phyloP scores from a whole-genome alignment of 1,140 invertebrate genomes.

The Sminthurinus signatus region DNA sequence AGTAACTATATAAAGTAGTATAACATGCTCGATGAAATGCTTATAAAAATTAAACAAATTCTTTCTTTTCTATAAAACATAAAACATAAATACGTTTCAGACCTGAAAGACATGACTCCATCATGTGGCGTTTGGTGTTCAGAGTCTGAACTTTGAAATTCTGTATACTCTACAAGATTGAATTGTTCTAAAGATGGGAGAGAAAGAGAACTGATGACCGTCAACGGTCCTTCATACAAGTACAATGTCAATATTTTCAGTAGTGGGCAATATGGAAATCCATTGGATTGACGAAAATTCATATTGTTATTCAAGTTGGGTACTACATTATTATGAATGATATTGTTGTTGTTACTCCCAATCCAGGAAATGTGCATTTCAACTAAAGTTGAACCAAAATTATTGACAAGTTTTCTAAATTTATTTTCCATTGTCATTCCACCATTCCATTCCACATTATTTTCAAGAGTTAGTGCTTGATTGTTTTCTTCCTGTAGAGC shows the following conservation, averaged over 20 bases:
- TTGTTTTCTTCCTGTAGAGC: neutral
- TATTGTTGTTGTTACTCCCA: neutral
- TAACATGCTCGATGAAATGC: too few relatives aligned
- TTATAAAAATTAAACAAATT: too few relatives aligned
- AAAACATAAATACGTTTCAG: too few relatives aligned
- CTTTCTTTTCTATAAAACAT: too few relatives aligned
- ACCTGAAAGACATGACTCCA: neutral
- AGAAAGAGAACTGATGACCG: neutral
- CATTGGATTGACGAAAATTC: neutral
- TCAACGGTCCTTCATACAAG: neutral
- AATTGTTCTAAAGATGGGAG: neutral
- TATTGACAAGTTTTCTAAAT: neutral
- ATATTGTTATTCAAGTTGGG: too few relatives aligned
- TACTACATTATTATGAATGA: too few relatives aligned
- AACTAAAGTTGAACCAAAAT: neutral
- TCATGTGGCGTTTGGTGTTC: neutral
- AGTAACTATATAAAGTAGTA: too few relatives aligned
- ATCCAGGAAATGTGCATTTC: conserved; percentile 1
- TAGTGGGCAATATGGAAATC: neutral
- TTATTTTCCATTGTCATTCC: neutral
- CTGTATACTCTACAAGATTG: neutral
- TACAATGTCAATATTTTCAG: neutral
- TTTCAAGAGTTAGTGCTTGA: too few relatives aligned
- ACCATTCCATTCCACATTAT: too few relatives aligned
- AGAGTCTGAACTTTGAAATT: neutral